Conservation (phyloP, 1,140 invertebrate genomes). For the Ceratina calcarata region DNA sequence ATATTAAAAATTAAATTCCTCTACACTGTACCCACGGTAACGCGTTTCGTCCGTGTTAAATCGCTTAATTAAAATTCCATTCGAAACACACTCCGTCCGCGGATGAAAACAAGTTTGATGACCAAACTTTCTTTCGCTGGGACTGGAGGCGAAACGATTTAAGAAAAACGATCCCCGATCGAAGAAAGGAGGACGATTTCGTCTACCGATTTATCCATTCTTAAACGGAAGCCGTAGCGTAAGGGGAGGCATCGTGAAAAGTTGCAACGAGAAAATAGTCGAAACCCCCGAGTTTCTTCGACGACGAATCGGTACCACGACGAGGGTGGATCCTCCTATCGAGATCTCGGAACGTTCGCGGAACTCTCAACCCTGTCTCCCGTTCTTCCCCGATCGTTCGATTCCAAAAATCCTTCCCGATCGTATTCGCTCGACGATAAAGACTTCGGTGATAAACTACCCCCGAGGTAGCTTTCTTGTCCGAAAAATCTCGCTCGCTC, state of each 20-base stretch:
- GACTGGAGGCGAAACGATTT: neutral
- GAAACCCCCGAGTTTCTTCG: neutral
- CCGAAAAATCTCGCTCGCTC: conserved; percentile 28
- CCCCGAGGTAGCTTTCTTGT: conserved; percentile 3
- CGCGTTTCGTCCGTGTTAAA: conserved; percentile 7
- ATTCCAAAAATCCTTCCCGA: neutral
- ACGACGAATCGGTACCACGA: neutral
- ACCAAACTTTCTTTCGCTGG: neutral
- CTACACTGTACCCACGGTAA: neutral
- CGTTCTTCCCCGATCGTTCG: no score
- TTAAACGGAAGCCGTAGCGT: conserved; percentile 1
- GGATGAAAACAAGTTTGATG: conserved; percentile 1
- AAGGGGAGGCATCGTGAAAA: neutral
- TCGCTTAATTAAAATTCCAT: conserved; percentile 35
- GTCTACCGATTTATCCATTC: neutral
- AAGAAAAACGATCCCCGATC: neutral
- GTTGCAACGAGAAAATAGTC: neutral
- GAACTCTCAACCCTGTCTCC: neutral
- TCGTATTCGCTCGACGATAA: conserved; percentile 38
- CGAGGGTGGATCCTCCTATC: neutral
- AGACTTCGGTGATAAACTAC: conserved; percentile 38
- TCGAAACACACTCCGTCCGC: neutral
- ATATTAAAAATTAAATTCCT: conserved; percentile 41
- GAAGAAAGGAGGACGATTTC: neutral
- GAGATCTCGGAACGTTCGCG: neutral